A percentile compares a stretch with the other conserved stretches of the same genome.
phyloP scores from a whole-genome alignment of 2,797 vertebrate species.

The Sphaeramia orbicularis region DNA sequence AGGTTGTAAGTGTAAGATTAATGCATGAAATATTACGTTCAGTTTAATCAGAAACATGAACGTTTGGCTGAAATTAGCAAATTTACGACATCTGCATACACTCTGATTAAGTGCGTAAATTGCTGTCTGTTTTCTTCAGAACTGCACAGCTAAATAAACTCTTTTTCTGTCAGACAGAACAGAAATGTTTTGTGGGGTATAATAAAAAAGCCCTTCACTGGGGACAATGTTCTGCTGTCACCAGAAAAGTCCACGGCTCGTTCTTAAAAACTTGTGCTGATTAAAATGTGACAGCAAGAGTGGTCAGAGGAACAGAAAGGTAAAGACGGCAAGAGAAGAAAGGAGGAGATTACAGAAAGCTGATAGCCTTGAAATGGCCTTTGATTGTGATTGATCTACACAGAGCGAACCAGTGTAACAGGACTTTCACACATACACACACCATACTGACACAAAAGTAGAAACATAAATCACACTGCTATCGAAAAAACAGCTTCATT shows the following conservation, averaged over 20 bases:
- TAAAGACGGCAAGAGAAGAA: not conserved
- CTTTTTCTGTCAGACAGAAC: no score
- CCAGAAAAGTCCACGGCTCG: not conserved
- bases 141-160: no score
- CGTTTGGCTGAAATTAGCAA: no score
- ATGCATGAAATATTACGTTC: no score
- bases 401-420: constrained; percentile 4
- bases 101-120: no score
- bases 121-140: no score
- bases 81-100: no score
- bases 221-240: not conserved
- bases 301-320: not conserved
- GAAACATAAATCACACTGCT: constrained; percentile 6
- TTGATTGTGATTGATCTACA: constrained; percentile 48
- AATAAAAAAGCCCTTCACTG: no score
- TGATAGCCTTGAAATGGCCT: constrained; percentile 35
- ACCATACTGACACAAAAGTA: constrained; percentile 10
- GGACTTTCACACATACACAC: not conserved
- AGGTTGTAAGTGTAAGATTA: no score
- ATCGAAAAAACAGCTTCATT: constrained; percentile 1
- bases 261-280: not conserved
- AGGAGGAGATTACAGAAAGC: constrained; percentile 20
- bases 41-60: no score
- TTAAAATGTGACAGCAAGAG: constrained; percentile 1
- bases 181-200: no score